Conservation (phyloP, 2,113 vertebrate genomes). For the Menura novaehollandiae region DNA sequence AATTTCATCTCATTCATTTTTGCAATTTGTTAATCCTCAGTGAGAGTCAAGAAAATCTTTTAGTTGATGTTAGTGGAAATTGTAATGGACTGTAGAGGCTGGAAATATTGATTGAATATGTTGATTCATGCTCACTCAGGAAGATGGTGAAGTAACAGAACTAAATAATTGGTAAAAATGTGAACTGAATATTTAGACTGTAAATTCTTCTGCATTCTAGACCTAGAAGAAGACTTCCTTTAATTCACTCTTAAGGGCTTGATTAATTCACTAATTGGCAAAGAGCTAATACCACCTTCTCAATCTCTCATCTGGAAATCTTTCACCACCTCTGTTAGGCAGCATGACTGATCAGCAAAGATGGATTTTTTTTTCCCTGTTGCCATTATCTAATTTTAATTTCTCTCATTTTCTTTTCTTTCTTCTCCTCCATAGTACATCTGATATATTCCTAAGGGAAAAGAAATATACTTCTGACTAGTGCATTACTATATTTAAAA, state of each 20-base stretch:
- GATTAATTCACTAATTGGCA: not conserved
- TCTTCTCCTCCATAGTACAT: not conserved
- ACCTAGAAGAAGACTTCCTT: not conserved
- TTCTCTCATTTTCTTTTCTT: not conserved
- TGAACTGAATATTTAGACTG: not conserved
- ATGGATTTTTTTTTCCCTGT: not conserved
- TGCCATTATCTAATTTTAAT: not conserved
- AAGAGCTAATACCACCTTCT: not conserved
- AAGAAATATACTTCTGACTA: not conserved
- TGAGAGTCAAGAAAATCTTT: not conserved
- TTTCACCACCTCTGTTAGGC: not conserved
- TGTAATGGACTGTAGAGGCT: not conserved
- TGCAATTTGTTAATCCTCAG: not conserved
- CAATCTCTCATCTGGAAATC: not conserved
- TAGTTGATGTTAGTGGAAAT: not conserved
- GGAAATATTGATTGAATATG: not conserved
- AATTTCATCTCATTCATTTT: not conserved
- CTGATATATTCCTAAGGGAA: conserved; percentile 18
- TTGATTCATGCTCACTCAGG: not conserved
- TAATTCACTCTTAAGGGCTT: not conserved
- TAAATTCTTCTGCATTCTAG: not conserved
- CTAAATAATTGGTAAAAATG: not conserved
- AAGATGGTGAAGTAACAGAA: not conserved
- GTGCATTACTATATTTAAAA: conserved; percentile 27
- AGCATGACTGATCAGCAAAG: not conserved